Conservation (phyloP, 2,113 vertebrate species). For the Urocynchramus pylzowi region DNA sequence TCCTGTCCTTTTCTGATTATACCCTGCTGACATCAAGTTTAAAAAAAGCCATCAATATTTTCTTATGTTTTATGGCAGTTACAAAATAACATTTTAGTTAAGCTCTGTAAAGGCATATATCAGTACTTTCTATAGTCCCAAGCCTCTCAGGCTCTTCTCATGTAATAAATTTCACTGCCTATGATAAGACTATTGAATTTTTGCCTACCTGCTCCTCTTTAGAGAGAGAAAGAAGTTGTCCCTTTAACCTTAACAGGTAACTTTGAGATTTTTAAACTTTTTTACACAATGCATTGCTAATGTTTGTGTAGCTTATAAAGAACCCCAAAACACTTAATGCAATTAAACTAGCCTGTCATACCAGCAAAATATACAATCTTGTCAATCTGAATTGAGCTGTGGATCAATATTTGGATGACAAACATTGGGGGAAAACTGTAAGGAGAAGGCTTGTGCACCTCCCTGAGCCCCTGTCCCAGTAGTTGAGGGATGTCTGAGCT, state of each 20-base stretch:
- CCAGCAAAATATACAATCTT: neutral
- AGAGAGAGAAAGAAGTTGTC: neutral
- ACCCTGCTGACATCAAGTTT: slow-evolving; percentile 17
- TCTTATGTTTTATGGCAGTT: slow-evolving; percentile 35
- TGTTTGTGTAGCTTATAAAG: neutral
- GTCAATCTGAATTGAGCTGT: neutral
- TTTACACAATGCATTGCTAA: neutral
- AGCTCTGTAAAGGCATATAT: slow-evolving; percentile 33
- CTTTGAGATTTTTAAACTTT: neutral
- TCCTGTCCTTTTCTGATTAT: slow-evolving; percentile 29
- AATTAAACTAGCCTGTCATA: neutral
- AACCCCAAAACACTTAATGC: neutral
- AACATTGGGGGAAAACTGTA: neutral
- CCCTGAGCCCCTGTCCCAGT: neutral
- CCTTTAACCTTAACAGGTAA: neutral
- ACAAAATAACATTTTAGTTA: slow-evolving; percentile 56
- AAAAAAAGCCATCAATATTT: slow-evolving; percentile 21
- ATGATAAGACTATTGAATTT: slow-evolving; percentile 29
- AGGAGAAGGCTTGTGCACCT: neutral
- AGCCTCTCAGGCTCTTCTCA: slow-evolving; percentile 1
- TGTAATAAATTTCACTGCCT: slow-evolving; percentile 28
- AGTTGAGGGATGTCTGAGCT: neutral
- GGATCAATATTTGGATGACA: neutral
- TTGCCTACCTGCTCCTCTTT: neutral
- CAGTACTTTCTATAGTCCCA: neutral